Base-by-base conservation (phyloP, 2,113 vertebrate species). In the Vanacampus margaritifer region DNA sequence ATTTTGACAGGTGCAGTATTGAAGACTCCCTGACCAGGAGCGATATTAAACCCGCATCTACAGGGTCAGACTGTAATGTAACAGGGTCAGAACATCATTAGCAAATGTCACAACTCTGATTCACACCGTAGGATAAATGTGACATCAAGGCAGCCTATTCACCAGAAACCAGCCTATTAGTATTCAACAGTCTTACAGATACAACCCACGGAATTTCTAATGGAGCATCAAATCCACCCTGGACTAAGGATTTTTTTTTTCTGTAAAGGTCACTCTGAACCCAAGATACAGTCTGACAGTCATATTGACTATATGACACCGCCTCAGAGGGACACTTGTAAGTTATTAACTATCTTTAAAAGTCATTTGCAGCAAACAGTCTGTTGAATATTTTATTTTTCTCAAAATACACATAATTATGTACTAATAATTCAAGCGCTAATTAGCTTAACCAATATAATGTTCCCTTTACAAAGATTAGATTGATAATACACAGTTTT, bases 101-200 rank as follows among this genome's bases (percentile, higher is more conserved):
- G n/a, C n/a, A 59, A 65, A 65, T 57, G 61, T 75, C 65, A 57
- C 46, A 61, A 51, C 61, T 57, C 6, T 51, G 65, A 71, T 70
- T 67, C 51, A 67, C 50, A 45, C 61, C 28, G 28, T 24, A 16
- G n/a, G 14, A 50, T 35, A 14, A 53, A 66, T 35, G 56, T 61
- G 64, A 53, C 36, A 66, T 39, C 35, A 69, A 50, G 46, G 43
- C 8, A 60, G 1, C 43, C n/a, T 19, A 48, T 35, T 50, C 32
- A 32, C 21, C 32, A 60, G 19, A 51, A 67, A 50, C 28, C n/a
- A 35, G 60, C 14, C 2, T 36, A 56, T 64, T 17, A 48, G 59
- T 46, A 39, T 51, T 68, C 35, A 59, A 50, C 12, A 28, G 4
- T 24, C n/a, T 36, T 54, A 28, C 24, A 59, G 35, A 21, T 23